These are phyloP conservation scores for Timema podura DNA, from an alignment of 2,888 invertebrate species.

Conservation along the genomic window DNA sequence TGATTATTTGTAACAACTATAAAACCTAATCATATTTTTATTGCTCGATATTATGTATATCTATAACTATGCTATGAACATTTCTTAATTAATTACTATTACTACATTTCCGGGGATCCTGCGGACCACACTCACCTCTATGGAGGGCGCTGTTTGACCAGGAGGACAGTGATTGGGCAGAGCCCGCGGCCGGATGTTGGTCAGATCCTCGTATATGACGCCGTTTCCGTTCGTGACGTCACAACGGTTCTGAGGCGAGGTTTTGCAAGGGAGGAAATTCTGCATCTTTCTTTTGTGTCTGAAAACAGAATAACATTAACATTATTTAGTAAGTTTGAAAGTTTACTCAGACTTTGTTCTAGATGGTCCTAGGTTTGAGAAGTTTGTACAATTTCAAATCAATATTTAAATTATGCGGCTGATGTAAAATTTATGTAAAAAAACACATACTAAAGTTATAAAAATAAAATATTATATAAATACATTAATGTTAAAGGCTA, in stretches of 20 bases:
- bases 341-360: too few species aligned
- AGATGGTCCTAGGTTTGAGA: too few species aligned
- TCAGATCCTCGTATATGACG: slow-evolving; percentile 75
- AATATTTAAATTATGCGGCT: too few species aligned
- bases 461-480: too few species aligned
- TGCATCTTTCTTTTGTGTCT: slow-evolving; percentile 85
- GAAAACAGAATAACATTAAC: too few species aligned
- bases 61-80: neutral
- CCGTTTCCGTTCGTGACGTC: slow-evolving; percentile 49
- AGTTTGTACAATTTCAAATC: too few species aligned
- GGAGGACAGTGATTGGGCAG: slow-evolving; percentile 41
- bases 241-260: slow-evolving; percentile 57
- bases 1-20: neutral
- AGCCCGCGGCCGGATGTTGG: slow-evolving; percentile 56
- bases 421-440: too few species aligned
- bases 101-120: neutral
- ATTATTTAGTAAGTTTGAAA: too few species aligned
- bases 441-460: too few species aligned
- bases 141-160: slow-evolving; percentile 41
- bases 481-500: too few species aligned
- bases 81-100: neutral
- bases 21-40: neutral
- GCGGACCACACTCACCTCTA: slow-evolving; percentile 44
- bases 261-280: slow-evolving; percentile 78
- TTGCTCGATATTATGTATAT: neutral